Percentiles rank a stretch among this genome's conserved stretches.
phyloP scores from a whole-genome alignment of 2,113 vertebrate genomes.

The Oophaga pumilio region DNA sequence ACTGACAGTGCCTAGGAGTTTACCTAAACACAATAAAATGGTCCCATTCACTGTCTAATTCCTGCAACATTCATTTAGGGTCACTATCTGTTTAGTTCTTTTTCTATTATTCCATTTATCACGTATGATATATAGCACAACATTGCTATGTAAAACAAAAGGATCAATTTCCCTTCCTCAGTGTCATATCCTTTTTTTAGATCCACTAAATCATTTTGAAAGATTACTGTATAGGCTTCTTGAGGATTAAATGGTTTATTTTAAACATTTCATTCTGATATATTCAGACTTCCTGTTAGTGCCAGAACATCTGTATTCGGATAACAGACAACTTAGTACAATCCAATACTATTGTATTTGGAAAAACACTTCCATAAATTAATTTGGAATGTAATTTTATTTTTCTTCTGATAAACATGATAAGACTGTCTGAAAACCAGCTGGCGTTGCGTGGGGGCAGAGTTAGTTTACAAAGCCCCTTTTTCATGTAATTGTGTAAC shows the following conservation, averaged over 20 bases:
- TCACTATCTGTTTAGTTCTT: neutral
- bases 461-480: slow-evolving; percentile 12
- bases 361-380: slow-evolving; percentile 42
- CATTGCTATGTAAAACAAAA: neutral
- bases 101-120: neutral
- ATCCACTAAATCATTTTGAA: slow-evolving; percentile 37
- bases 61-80: slow-evolving; percentile 11
- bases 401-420: slow-evolving; percentile 47
- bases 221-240: slow-evolving; percentile 42
- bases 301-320: slow-evolving; percentile 56
- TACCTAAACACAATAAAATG: neutral
- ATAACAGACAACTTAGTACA: slow-evolving; percentile 39
- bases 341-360: slow-evolving; percentile 50
- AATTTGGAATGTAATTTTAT: slow-evolving; percentile 48
- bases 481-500: slow-evolving; percentile 12
- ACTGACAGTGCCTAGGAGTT: neutral
- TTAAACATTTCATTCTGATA: slow-evolving; percentile 50
- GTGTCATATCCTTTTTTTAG: slow-evolving; percentile 8
- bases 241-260: slow-evolving; percentile 56
- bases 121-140: slow-evolving; percentile 10
- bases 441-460: slow-evolving; percentile 26
- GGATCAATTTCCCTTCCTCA: neutral
- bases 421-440: slow-evolving; percentile 27
- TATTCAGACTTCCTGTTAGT: slow-evolving; percentile 36
- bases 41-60: neutral